Percentiles rank a stretch among this genome's conserved stretches.
Evolutionary conservation across 2,113 vertebrate species (phyloP).

Genomic region (Nesoenas mayeri): DNA sequence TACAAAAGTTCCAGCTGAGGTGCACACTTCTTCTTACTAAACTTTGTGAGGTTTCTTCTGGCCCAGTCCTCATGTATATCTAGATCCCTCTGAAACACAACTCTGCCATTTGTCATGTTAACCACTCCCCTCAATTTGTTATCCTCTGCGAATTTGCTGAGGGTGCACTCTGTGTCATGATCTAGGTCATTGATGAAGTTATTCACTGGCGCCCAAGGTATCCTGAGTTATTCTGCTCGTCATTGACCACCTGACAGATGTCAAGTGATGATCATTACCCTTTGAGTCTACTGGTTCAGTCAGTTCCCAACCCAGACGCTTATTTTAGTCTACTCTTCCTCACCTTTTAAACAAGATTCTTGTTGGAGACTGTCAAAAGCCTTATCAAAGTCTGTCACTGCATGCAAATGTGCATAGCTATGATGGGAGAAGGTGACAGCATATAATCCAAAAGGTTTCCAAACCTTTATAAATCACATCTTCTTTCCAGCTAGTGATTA

Average conservation of each 20-base stretch:
- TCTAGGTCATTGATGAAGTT: constrained; percentile 38
- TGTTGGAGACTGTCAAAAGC: not conserved
- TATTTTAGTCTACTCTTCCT: not conserved
- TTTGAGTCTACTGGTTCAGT: not conserved
- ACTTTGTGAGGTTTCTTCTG: not conserved
- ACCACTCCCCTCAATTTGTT: constrained; percentile 23
- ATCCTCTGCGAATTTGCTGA: constrained; percentile 16
- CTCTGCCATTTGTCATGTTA: not conserved
- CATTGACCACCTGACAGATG: not conserved
- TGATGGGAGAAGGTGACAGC: not conserved
- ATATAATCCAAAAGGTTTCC: not conserved
- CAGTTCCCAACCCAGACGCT: not conserved
- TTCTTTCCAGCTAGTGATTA: not conserved
- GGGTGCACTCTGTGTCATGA: constrained; percentile 4
- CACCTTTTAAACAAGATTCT: not conserved
- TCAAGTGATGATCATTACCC: not conserved
- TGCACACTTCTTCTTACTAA: not conserved
- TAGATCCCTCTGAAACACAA: not conserved
- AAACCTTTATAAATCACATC: not conserved
- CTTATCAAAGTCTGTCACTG: not conserved
- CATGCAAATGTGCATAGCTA: not conserved
- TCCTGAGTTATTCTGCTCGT: not conserved
- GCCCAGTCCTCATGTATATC: not conserved
- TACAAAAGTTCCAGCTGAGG: not conserved
- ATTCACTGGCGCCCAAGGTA: not conserved